These are phyloP conservation scores for Quadriops clusia DNA, from an alignment of 2,888 invertebrate genomes.

Conservation along the genomic window DNA sequence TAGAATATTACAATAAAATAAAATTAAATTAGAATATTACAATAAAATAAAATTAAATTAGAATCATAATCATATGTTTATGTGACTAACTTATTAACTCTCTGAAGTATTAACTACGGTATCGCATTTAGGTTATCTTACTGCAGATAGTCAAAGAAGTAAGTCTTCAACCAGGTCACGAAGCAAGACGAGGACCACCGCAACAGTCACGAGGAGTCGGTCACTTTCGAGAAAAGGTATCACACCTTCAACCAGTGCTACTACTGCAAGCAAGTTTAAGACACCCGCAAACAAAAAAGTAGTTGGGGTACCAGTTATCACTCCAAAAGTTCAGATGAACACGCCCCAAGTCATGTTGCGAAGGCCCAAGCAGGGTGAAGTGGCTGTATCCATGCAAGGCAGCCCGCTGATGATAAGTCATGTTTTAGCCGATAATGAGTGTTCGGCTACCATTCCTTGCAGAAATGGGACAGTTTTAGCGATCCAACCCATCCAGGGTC, in stretches of 20 bases:
- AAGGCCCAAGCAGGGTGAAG: neutral
- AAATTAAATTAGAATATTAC: too few species aligned
- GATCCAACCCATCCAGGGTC: neutral
- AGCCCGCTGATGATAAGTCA: neutral
- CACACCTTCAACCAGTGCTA: neutral
- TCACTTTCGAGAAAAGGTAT: neutral
- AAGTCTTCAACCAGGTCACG: neutral
- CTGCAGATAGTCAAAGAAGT: constrained; percentile 1
- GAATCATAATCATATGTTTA: too few species aligned
- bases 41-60: too few species aligned
- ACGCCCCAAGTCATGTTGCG: constrained; percentile 1
- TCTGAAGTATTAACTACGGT: too few species aligned
- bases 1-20: too few species aligned
- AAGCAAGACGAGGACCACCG: neutral
- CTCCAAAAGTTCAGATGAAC: constrained; percentile 1
- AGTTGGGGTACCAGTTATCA: too few species aligned
- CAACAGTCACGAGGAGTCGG: neutral
- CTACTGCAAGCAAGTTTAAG: neutral
- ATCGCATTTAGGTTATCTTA: constrained; percentile 5
- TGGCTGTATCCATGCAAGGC: neutral
- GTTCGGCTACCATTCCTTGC: neutral
- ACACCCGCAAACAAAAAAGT: neutral
- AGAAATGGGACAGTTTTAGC: neutral
- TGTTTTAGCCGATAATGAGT: neutral
- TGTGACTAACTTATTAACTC: too few species aligned